Conservation (phyloP, 2,888 invertebrate species). For the Bibio marci region DNA sequence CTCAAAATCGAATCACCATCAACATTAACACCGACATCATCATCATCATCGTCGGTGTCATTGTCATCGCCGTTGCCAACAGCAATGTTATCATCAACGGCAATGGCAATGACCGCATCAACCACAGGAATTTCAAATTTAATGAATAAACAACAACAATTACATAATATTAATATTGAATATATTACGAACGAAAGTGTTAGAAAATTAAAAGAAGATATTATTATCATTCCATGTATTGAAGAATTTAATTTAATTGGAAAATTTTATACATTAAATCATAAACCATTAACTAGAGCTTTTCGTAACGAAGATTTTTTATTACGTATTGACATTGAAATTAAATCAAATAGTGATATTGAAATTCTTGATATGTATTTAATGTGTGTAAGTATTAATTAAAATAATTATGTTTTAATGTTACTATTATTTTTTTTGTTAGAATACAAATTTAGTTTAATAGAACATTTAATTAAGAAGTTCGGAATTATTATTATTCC, state of each 20-base stretch:
- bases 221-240: conserved; percentile 20
- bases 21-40: not conserved
- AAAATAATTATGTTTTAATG: too few species aligned
- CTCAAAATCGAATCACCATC: conserved; percentile 5
- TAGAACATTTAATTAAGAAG: too few species aligned
- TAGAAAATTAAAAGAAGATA: conserved; percentile 24
- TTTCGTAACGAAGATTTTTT: conserved; percentile 28
- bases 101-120: too few species aligned
- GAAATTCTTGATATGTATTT: conserved; percentile 29
- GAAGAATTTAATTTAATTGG: conserved; percentile 25
- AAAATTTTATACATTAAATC: conserved; percentile 25
- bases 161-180: conserved; percentile 24
- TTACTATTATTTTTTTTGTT: too few species aligned
- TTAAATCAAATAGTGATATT: conserved; percentile 20
- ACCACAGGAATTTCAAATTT: too few species aligned
- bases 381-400: conserved; percentile 24
- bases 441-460: too few species aligned
- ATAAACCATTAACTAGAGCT: conserved; percentile 20
- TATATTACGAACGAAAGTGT: conserved; percentile 24
- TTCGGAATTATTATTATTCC: not conserved
- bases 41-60: conserved; percentile 9
- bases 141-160: conserved; percentile 8
- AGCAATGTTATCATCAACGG: too few species aligned
- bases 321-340: conserved; percentile 23
- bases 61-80: too few species aligned